Evolutionary conservation across 2,113 vertebrate species (phyloP).

Genomic region (Chlamydotis undulata): DNA sequence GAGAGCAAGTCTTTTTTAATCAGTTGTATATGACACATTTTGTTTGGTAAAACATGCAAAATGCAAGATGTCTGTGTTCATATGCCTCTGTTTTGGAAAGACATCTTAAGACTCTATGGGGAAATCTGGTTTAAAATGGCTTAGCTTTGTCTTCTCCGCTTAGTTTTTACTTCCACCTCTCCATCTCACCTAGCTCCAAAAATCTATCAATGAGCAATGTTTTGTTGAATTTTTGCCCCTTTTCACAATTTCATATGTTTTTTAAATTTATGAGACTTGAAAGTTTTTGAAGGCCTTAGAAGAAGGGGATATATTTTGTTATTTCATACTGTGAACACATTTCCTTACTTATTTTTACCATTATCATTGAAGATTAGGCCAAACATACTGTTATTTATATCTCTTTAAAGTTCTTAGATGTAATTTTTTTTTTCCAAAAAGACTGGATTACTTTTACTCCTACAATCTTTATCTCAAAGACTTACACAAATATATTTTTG

Average conservation of each 20-base stretch:
- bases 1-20: not conserved
- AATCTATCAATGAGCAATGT: not conserved
- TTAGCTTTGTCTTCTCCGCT: not conserved
- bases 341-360: not conserved
- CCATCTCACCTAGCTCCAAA: not conserved
- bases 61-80: not conserved
- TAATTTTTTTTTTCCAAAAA: not conserved
- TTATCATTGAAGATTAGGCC: not conserved
- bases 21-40: not conserved
- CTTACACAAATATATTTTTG: not conserved
- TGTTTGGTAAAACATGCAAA: not conserved
- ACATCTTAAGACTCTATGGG: not conserved
- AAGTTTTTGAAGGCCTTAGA: not conserved
- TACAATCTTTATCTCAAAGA: not conserved
- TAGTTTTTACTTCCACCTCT: not conserved
- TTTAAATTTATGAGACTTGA: not conserved
- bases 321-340: not conserved
- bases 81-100: not conserved
- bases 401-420: not conserved
- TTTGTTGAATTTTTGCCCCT: not conserved
- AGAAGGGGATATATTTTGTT: fast-evolving
- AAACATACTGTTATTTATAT: not conserved
- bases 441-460: not conserved
- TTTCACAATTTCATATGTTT: not conserved
- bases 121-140: not conserved